A percentile compares a stretch with the other conserved stretches of the same genome.
Evolutionary conservation across 1,140 invertebrate species (phyloP).

Genomic region (Philotrypesis tridentata): DNA sequence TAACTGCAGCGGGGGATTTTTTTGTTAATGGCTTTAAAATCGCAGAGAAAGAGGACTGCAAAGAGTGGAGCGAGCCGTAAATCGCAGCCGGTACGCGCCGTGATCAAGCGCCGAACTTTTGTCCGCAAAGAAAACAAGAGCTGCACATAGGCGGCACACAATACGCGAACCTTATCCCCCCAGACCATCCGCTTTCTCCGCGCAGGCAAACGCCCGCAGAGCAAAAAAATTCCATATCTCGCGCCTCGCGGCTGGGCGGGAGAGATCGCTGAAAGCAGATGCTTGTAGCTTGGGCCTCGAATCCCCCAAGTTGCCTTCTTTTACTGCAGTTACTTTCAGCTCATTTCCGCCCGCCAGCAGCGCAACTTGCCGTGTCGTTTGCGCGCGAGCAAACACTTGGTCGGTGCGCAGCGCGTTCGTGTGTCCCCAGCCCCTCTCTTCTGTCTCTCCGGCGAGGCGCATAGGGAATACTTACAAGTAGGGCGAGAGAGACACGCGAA

Average conservation of each 20-base stretch:
- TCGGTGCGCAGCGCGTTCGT: too few relatives aligned
- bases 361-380: conserved; percentile 37
- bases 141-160: neutral
- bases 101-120: conserved; percentile 5
- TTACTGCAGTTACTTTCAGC: conserved; percentile 47
- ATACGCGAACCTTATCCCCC: neutral
- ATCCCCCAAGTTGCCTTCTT: conserved; percentile 32
- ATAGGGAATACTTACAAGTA: neutral
- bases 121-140: neutral
- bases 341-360: conserved; percentile 39
- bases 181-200: too few relatives aligned
- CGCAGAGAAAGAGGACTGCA: neutral
- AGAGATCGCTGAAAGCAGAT: conserved; percentile 47
- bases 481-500: conserved; percentile 1
- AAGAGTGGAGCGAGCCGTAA: neutral
- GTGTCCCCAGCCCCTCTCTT: too few relatives aligned
- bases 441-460: neutral
- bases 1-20: neutral
- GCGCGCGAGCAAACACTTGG: conserved; percentile 10
- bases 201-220: neutral
- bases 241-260: neutral
- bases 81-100: neutral
- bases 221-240: conserved; percentile 42
- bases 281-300: conserved; percentile 31
- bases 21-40: neutral